Evolutionary conservation across 2,888 invertebrate species (phyloP), one percentile per base, ranked within the genome.

Genomic region (Ligdia adustata): DNA sequence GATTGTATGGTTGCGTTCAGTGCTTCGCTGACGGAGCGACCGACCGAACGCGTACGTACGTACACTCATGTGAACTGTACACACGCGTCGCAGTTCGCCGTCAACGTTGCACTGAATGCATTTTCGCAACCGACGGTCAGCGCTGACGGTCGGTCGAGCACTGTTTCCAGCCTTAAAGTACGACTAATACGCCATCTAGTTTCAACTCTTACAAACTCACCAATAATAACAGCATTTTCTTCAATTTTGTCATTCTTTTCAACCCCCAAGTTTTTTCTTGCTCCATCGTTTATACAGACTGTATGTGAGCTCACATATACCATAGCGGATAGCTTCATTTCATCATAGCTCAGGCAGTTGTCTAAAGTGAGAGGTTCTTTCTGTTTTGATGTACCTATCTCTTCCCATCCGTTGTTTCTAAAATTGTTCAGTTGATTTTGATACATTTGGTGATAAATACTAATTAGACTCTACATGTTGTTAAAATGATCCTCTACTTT

Each of bases 301-400:
- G 92, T 92, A 44, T 86, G 83, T 0, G 93, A 92, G 7, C 92
- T 91, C 1, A 93, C 85, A 16, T 87, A 91, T 33, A 93, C 79
- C 75, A 93, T 82, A 0, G 92, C 90, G 0, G 93, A 91, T 0
- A 93, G 55, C 61, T 93, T 93, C 51, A 93, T 88, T 70, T 93
- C 93, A 39, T 93, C 93, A 58, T 93, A 93, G 39, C 93, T 93
- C 9, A 93, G 73, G 53, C 91, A 92, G 54, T 90, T 88, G 15
- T 90, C 82, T 3, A 93, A 67, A 0, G 90, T 57, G 9, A 93
- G 61, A 0, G 92, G 92, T 0, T 86, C 76, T 16, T 82, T 83
- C 56, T 93, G 91, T 0, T 84, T 69, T 1, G 86, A 68, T 0
- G 91, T 92, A 9, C 93, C 93, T 3, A 93, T 85, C n/a, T 74